These are phyloP conservation scores for Lutjanus argentimaculatus DNA, from an alignment of 2,797 vertebrate genomes.

Conservation along the genomic window DNA sequence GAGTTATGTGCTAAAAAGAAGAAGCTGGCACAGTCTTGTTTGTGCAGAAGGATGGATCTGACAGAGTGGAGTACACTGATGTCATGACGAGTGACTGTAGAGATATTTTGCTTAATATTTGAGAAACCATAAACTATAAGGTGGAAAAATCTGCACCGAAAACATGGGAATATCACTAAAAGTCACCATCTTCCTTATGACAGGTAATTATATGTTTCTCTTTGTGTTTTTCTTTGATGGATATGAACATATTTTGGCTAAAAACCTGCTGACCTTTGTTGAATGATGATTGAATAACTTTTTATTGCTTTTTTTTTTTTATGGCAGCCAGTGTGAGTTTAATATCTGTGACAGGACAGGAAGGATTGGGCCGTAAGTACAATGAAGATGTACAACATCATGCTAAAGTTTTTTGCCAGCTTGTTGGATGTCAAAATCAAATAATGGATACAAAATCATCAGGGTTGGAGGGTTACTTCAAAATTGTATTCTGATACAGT, in stretches of 20 bases:
- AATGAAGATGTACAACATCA: background rate
- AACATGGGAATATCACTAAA: conserved; percentile 31
- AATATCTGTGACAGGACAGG: background rate
- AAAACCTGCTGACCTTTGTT: background rate
- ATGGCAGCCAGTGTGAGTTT: conserved; percentile 25
- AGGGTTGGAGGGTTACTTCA: too few relatives aligned
- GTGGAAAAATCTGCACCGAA: background rate
- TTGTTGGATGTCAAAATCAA: too few relatives aligned
- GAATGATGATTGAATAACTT: background rate
- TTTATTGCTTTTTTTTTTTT: background rate
- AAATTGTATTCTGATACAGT: too few relatives aligned
- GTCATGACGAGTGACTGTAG: background rate
- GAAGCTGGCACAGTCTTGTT: background rate
- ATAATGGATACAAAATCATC: too few relatives aligned
- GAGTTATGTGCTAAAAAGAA: background rate
- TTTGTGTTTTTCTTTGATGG: background rate
- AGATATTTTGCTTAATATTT: background rate
- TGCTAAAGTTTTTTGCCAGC: background rate
- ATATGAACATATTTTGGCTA: background rate
- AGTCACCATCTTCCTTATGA: conserved; percentile 21
- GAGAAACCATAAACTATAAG: background rate
- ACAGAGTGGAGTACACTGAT: background rate
- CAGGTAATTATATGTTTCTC: conserved; percentile 41
- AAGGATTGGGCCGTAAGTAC: conserved; percentile 33
- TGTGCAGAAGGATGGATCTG: background rate